Percentiles rank a stretch among this genome's conserved stretches.
Evolutionary conservation across 2,113 vertebrate species (phyloP).

Genomic region (Mus pahari): DNA sequence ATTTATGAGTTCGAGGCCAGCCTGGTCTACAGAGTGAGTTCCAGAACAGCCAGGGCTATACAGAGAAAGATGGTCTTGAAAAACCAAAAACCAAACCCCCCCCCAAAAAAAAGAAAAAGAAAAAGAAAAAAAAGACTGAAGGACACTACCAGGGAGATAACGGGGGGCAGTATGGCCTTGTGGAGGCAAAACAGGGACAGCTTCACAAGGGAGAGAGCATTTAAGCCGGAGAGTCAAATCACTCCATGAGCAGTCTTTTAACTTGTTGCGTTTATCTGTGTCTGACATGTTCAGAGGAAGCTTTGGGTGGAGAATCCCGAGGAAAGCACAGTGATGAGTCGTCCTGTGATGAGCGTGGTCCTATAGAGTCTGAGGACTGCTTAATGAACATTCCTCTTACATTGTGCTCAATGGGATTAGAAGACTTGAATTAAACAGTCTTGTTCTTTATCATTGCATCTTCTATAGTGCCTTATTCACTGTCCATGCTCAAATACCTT

Average conservation of each 20-base stretch:
- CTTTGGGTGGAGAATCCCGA: background rate
- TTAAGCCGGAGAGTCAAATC: background rate
- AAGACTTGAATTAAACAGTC: background rate
- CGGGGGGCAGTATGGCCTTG: background rate
- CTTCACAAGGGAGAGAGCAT: background rate
- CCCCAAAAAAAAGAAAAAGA: no score
- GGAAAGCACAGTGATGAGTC: background rate
- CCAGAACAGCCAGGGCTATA: no score
- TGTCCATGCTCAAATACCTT: background rate
- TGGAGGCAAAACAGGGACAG: background rate
- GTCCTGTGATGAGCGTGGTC: background rate
- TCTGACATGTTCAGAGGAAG: background rate
- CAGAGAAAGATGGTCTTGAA: no score
- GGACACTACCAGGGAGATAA: background rate
- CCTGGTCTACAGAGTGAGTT: no score
- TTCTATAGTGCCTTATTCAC: background rate
- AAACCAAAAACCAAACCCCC: no score
- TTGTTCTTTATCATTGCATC: background rate
- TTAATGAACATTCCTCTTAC: background rate
- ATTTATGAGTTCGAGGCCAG: no score
- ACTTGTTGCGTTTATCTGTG: background rate
- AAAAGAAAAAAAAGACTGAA: no score
- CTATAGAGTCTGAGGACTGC: background rate
- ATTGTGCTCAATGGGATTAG: background rate
- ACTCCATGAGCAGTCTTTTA: background rate